phyloP scores from a whole-genome alignment of 2,888 invertebrate species.

The Ypsolopha scabrella region DNA sequence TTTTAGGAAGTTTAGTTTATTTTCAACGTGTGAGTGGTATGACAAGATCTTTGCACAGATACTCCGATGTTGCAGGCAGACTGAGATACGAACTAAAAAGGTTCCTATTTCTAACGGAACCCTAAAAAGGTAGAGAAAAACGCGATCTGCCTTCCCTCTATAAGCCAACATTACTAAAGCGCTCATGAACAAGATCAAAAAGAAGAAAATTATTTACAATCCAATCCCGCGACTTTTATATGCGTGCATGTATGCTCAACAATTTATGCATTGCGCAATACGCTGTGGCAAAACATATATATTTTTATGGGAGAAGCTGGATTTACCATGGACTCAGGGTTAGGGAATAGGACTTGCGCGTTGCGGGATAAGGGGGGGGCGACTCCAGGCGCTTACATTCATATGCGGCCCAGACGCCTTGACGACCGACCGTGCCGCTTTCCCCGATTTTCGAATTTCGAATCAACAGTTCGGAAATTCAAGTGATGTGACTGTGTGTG shows the following conservation, averaged over 20 bases:
- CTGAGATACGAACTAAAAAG: too few relatives aligned
- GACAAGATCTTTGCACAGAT: too few relatives aligned
- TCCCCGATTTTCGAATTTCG: background rate
- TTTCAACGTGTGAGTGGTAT: too few relatives aligned
- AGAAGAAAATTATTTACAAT: background rate
- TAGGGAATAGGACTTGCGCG: background rate
- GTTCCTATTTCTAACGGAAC: too few relatives aligned
- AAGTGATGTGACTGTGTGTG: conserved; percentile 2
- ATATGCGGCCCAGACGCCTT: conserved; percentile 34
- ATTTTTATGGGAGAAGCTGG: conserved; percentile 46
- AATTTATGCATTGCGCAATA: conserved; percentile 56
- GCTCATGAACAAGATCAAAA: background rate
- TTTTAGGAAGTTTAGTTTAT: too few relatives aligned
- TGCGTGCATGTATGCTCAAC: conserved; percentile 8
- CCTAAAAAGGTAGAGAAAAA: too few relatives aligned
- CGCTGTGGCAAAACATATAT: conserved; percentile 34
- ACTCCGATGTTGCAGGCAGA: too few relatives aligned
- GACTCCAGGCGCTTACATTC: conserved; percentile 8
- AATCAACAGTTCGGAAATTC: conserved; percentile 1
- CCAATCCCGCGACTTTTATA: background rate
- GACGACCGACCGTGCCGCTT: conserved; percentile 20
- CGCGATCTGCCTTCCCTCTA: too few relatives aligned
- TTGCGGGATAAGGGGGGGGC: background rate
- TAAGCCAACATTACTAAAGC: too few relatives aligned
- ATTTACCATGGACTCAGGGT: background rate